Base-by-base conservation (phyloP, 2,113 vertebrate genomes). In the Xyrauchen texanus region DNA sequence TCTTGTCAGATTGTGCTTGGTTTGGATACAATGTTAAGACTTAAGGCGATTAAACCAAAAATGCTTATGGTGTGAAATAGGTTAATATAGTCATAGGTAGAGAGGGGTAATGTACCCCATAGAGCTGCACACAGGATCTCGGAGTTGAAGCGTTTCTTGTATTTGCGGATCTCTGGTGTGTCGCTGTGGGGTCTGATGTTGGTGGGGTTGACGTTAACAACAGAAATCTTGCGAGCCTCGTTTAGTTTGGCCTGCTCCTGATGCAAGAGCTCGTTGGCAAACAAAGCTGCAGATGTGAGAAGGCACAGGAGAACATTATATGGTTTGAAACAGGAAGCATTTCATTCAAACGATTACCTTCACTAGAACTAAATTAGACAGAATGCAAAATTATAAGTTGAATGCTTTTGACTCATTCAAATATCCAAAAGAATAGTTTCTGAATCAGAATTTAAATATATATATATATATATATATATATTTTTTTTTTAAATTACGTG, bases 141-240 rank as follows among this genome's bases (percentile, higher is more conserved):
- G 0, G 97, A 99, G 90, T 98, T 99, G 94, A 99, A 99, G 83
- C 97, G 95, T 71, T 99, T 99, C 94, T 99, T 99, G 90, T 99
- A 99, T 81, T 99, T 98, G 76, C 97, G 96, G 87, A 99, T 99
- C 94, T 99, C 97, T 0, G 97, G 97, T 0, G 97, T 98, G 90
- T 99, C 97, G 0, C 96, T 98, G 88, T 99, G 96, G 62, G 97
- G 96, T 15, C 97, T 91, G 89, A 98, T 99, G 93, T 99, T 99
- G 77, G 97, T 98, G 7, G 97, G 97, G 86, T 99, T 99, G 80
- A 99, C 97, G 0, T 99, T 98, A 85, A 99, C 97, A 90, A 99
- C 96, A 0, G 97, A 98, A 90, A 98, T 98, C 92, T 99, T 99
- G 67, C 97, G 93, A 51, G 96, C 96, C 90, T 99, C 97, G 1